Evolutionary conservation across 2,888 invertebrate species (phyloP).

Genomic region (Drosophila flavopinicola): DNA sequence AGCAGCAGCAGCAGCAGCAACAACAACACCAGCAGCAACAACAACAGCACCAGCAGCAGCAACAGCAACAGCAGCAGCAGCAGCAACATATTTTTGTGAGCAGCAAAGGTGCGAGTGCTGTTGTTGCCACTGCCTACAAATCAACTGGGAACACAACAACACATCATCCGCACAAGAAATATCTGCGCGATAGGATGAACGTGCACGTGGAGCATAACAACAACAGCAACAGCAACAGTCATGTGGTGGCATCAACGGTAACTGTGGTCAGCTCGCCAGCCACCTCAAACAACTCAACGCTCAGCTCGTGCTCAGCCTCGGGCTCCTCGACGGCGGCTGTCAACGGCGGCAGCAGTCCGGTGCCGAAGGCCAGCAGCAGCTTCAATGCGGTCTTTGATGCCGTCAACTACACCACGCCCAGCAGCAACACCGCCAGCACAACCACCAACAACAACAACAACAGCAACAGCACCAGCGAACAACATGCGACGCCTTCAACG

Average conservation of each 20-base stretch:
- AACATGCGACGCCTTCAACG: constrained; percentile 31
- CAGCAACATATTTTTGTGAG: constrained; percentile 58
- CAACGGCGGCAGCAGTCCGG: constrained; percentile 80
- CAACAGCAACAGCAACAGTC: constrained; percentile 41
- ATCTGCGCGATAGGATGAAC: constrained; percentile 84
- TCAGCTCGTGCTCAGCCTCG: constrained; percentile 57
- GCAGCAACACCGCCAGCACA: constrained; percentile 25
- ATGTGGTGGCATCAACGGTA: constrained; percentile 72
- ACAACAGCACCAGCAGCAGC: no score
- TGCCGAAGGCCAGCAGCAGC: constrained; percentile 61
- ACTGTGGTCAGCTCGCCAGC: constrained; percentile 82
- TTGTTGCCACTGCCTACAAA: constrained; percentile 38
- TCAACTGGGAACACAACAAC: constrained; percentile 67
- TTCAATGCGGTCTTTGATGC: constrained; percentile 62
- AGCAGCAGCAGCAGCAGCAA: no score
- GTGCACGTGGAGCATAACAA: constrained; percentile 81
- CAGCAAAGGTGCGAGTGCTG: constrained; percentile 54
- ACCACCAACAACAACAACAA: constrained; percentile 10
- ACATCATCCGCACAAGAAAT: constrained; percentile 85
- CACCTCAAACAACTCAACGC: constrained; percentile 79
- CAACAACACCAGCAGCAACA: no score
- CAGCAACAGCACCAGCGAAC: constrained; percentile 26
- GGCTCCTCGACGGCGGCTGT: constrained; percentile 80
- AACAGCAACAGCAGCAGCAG: constrained; percentile 40
- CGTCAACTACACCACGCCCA: constrained; percentile 54